phyloP scores from a whole-genome alignment of 2,797 vertebrate genomes.

The Mus spretus region DNA sequence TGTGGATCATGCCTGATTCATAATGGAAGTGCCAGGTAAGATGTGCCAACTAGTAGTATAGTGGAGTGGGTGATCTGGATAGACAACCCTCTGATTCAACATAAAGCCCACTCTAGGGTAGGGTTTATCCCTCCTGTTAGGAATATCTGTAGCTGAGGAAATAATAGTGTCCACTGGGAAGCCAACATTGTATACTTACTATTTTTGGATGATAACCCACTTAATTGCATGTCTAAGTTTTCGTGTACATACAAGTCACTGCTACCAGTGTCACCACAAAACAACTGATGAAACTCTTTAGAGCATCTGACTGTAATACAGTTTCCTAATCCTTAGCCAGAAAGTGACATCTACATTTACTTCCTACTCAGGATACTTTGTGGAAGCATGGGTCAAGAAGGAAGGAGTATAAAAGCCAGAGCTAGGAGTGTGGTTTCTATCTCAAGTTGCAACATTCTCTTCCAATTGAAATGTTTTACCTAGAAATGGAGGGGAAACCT shows the following conservation, averaged over 20 bases:
- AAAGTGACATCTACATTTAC: too few relatives aligned
- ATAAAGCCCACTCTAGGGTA: not conserved
- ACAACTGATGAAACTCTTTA: too few relatives aligned
- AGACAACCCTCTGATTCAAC: not conserved
- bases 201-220: not conserved
- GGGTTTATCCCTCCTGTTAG: not conserved
- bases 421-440: too few relatives aligned
- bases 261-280: not conserved
- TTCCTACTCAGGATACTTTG: not conserved
- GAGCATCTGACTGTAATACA: not conserved
- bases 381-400: not conserved
- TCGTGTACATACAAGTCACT: not conserved
- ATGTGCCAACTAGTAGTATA: not conserved
- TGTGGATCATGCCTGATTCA: not conserved
- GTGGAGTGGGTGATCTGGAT: not conserved
- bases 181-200: not conserved
- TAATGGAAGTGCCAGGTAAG: not conserved
- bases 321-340: not conserved
- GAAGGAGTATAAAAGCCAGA: not conserved
- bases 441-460: not conserved
- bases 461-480: not conserved
- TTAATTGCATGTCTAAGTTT: not conserved
- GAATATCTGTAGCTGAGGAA: not conserved
- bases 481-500: accelerated
- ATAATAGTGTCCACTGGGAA: not conserved